Evolutionary conservation across 2,888 invertebrate genomes (phyloP), one percentile per base, ranked within the genome.

Genomic region (Eristalinus sepulchralis): DNA sequence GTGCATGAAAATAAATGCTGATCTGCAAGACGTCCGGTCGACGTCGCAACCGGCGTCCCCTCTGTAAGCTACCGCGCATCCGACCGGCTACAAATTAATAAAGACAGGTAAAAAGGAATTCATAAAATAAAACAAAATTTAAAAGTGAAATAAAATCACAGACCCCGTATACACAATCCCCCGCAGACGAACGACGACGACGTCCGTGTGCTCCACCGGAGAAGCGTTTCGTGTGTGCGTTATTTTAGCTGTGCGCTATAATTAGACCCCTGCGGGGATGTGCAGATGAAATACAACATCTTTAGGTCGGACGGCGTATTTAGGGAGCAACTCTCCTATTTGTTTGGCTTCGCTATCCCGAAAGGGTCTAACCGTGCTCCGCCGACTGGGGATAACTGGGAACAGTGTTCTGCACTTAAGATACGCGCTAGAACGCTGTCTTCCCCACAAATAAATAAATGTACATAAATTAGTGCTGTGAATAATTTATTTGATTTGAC

Each of bases 1-100:
- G 73, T 57, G 53, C 67, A 78, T 73, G 82, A 85, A 85, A 77
- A 85, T 85, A 85, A 73, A 77, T 73, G 59, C 67, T 85, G 63
- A 81, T 71, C 39, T 79, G 76, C 76, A 76, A 72, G 64, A 57
- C 47, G 66, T 55, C 76, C 34, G 64, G 36, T 57, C 39, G 55
- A 62, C 53, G 57, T 33, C 24, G 55, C 31, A 2, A n/a, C 17
- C 55, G 5, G 11, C 62, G 3, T 27, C 10, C 8, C 55, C 33
- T 27, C 4, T 20, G 31, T 0, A 17, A 64, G 20, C 57, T 24
- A 73, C 33, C 20, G 68, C 53, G 24, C 57, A 57, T 27, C 24
- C 53, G 34, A 10, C n/a, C 62, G 36, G 67, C 71, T 62, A 66
- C 73, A 83, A 64, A 71, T 76, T 84, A 80, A 53, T 60, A 71